Base-by-base conservation (phyloP, 2,797 vertebrate species). In the Malurus splendens region DNA sequence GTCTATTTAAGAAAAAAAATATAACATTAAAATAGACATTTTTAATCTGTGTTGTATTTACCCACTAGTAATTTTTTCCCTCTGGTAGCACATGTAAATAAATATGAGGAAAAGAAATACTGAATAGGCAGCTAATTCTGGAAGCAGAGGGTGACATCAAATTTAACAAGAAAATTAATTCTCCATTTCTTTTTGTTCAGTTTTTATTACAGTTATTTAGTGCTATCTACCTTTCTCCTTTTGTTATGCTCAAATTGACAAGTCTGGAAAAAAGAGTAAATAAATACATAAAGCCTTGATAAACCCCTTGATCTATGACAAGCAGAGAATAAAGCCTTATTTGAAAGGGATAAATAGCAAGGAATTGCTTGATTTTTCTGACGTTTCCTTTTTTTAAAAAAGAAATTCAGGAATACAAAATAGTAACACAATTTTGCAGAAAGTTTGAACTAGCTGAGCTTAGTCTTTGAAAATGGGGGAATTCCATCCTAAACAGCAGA, bases 71-170 rank as follows among this genome's bases (percentile, higher is more conserved):
- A 50, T 68, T 68, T 81, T 92, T 33, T 9, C 18, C 14, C 10
- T 83, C 25, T 5, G 1, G 24, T 41, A 68, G 41, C 20, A 66
- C 27, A 70, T 36, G 12, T 18, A 72, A 89, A n/a, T 81, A 87
- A 61, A 82, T 24, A 24, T 52, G 54, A 79, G 86, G 22, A 68
- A 52, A 66, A 76, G 33, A 86, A 89, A 42, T 73, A 78, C 4
- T 56, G 59, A 89, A 62, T 76, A 81, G 51, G 51, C 18, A 78
- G 55, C 32, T 81, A 87, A 57, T 82, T 78, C 55, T 70, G 70
- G 52, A 90, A 82, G 41, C 13, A 72, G 87, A 77, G 32, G n/a
- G 66, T 56, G 7, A 50, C 45, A 55, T 77, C 4, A 72, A 52
- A 75, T 86, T 71, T 78, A 72, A 75, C 41, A 65, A 39, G 32